Percentiles rank a stretch among this genome's conserved stretches.
phyloP scores from a whole-genome alignment of 2,113 vertebrate species.

The Platichthys flesus region DNA sequence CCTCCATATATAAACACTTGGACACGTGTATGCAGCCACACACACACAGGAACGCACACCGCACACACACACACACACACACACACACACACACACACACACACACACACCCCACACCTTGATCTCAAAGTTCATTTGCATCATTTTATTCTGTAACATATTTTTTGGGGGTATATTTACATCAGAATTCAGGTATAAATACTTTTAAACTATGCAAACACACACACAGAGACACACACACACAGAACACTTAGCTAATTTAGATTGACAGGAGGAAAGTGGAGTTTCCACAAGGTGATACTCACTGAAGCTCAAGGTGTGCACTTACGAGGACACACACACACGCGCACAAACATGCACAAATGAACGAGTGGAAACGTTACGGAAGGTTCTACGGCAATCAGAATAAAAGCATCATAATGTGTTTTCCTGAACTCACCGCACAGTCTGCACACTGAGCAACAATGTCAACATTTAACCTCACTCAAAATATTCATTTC shows the following conservation, averaged over 20 bases:
- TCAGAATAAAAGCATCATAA: conserved; percentile 39
- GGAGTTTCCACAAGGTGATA: conserved; percentile 62
- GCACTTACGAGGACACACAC: conserved; percentile 15
- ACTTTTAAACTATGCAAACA: neutral
- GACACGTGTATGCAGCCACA: conserved; percentile 1
- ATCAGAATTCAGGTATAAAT: no score
- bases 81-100: neutral
- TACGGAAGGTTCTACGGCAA: conserved; percentile 18
- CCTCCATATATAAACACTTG: conserved; percentile 33
- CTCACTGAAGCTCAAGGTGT: conserved; percentile 29
- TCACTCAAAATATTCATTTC: neutral
- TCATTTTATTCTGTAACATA: no score
- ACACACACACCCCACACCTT: neutral
- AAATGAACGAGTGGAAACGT: conserved; percentile 53
- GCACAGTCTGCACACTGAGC: conserved; percentile 1
- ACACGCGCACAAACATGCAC: conserved; percentile 21
- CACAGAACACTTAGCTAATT: conserved; percentile 36
- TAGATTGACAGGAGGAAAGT: conserved; percentile 61
- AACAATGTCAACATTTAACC: neutral
- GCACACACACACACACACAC: conserved; percentile 4
- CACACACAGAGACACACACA: neutral
- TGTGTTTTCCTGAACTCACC: conserved; percentile 11
- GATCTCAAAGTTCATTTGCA: no score
- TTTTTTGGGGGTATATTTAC: neutral
- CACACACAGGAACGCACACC: neutral